Percentiles rank a stretch among this genome's conserved stretches.
phyloP scores from a whole-genome alignment of 2,888 invertebrate genomes.

The Merodon equestris region DNA sequence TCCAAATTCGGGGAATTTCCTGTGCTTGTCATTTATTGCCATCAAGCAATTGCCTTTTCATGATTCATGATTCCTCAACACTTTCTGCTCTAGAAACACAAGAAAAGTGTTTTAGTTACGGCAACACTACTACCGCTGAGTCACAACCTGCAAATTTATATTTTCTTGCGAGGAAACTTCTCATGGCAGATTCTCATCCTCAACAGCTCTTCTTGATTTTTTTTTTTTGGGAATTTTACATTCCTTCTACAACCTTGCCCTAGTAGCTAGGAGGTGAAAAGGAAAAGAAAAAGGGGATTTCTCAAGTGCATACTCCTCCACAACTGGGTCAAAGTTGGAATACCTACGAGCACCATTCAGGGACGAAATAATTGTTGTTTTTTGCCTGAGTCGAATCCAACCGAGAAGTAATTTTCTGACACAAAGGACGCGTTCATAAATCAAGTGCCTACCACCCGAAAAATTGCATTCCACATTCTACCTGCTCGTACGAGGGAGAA shows the following conservation, averaged over 20 bases:
- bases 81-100: too few species aligned
- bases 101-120: too few species aligned
- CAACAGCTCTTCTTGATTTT: constrained; percentile 1
- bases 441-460: constrained; percentile 48
- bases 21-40: too few species aligned
- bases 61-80: too few species aligned
- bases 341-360: constrained; percentile 37
- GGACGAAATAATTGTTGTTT: constrained; percentile 35
- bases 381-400: constrained; percentile 4
- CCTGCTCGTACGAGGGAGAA: constrained; percentile 32
- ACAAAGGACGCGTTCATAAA: constrained; percentile 61
- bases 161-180: too few species aligned
- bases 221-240: background rate
- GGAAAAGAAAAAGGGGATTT: background rate
- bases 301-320: constrained; percentile 29
- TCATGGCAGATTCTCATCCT: background rate
- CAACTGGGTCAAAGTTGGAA: constrained; percentile 52
- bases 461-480: constrained; percentile 41
- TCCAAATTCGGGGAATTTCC: too few species aligned
- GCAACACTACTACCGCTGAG: too few species aligned
- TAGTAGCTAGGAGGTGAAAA: too few species aligned
- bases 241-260: too few species aligned
- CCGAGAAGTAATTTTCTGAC: constrained; percentile 38
- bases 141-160: too few species aligned
- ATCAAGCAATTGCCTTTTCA: too few species aligned